Evolutionary conservation across 1,140 invertebrate genomes (phyloP).

Genomic region (Arion vulgaris): DNA sequence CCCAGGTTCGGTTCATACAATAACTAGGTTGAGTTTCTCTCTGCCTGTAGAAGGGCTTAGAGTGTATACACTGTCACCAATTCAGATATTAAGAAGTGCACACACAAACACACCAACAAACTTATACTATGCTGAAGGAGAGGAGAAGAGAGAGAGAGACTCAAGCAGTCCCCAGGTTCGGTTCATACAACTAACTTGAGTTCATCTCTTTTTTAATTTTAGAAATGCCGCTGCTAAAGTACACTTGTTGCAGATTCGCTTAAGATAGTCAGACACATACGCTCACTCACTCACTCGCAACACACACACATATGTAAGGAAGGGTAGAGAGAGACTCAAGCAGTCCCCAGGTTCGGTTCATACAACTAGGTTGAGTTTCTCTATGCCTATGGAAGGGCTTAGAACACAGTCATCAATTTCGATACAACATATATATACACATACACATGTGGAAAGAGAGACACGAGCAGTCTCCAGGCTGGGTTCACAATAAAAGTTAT

Average conservation of each 20-base stretch:
- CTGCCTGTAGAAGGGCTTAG: background rate
- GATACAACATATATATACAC: too few species aligned
- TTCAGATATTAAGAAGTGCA: background rate
- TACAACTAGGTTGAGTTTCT: background rate
- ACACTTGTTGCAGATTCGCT: too few species aligned
- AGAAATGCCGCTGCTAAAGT: too few species aligned
- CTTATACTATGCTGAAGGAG: background rate
- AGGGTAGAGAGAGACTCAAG: background rate
- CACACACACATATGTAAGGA: background rate
- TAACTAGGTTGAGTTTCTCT: background rate
- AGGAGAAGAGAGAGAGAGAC: background rate
- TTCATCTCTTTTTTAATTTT: background rate
- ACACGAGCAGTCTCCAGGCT: too few species aligned
- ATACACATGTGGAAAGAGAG: too few species aligned
- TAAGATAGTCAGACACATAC: too few species aligned
- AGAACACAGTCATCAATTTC: too few species aligned
- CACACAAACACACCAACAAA: background rate
- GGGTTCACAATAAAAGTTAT: too few species aligned
- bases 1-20: background rate
- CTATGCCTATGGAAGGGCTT: too few species aligned
- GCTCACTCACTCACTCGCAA: too few species aligned
- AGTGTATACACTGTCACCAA: background rate
- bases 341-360: background rate
- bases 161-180: constrained; percentile 2
- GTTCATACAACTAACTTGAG: background rate